These are phyloP conservation scores for Bujurquina vittata DNA, from an alignment of 2,113 vertebrate species.

Conservation along the genomic window DNA sequence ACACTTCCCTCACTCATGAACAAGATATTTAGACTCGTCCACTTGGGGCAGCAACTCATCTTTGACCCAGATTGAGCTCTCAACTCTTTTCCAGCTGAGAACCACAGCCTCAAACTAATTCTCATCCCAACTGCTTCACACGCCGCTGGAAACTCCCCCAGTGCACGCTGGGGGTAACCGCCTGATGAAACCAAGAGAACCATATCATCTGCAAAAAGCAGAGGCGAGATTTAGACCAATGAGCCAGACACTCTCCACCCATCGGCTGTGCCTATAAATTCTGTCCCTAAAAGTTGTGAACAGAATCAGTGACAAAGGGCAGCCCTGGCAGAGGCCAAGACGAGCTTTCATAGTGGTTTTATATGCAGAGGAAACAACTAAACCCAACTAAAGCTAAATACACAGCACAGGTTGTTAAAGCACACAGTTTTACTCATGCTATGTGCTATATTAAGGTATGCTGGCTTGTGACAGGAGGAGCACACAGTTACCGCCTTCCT, in stretches of 20 bases:
- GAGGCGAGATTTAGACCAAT: neutral
- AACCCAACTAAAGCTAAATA: slow-evolving; percentile 1
- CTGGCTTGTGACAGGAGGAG: neutral
- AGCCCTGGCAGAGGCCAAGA: neutral
- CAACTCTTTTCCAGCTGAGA: too few relatives aligned
- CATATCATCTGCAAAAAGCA: neutral
- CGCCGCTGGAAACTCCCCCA: too few relatives aligned
- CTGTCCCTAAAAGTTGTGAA: neutral
- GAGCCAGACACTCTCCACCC: neutral
- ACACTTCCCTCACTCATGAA: neutral
- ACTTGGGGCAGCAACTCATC: neutral
- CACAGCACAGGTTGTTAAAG: neutral
- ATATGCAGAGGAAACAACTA: neutral
- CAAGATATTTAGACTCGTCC: neutral
- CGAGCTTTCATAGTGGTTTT: neutral
- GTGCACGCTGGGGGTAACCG: neutral
- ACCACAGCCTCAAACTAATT: neutral
- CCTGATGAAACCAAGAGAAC: neutral
- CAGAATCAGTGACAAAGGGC: neutral
- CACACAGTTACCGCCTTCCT: neutral
- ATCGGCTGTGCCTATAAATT: neutral
- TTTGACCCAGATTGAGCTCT: neutral
- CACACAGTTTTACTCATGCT: neutral
- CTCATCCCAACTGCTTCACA: neutral
- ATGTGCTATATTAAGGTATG: neutral